Percentiles rank a stretch among this genome's conserved stretches.
Conservation (phyloP, 2,113 vertebrate genomes). For the Coptodon rendalli region DNA sequence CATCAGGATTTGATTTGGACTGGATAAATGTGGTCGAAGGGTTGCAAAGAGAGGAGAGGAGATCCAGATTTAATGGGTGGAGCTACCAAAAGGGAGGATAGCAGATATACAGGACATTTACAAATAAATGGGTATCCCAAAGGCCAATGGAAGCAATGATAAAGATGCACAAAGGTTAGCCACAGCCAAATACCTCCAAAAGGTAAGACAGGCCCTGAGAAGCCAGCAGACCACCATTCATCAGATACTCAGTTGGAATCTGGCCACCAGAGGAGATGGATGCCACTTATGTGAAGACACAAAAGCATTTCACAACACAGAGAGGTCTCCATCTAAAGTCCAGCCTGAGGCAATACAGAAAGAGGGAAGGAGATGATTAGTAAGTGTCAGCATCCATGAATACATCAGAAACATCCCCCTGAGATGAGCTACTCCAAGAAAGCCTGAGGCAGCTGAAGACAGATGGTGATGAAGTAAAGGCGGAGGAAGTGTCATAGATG, state of each 20-base stretch:
- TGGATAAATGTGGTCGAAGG: not conserved
- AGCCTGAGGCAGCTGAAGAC: not conserved
- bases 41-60: not conserved
- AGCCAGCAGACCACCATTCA: not conserved
- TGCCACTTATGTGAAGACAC: not conserved
- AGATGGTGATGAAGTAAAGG: fast-evolving
- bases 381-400: not conserved
- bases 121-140: fast-evolving
- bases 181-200: fast-evolving
- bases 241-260: not conserved
- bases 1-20: not conserved
- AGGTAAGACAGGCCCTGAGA: not conserved
- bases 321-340: not conserved
- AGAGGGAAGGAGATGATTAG: not conserved
- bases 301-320: not conserved
- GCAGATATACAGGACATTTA: not conserved
- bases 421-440: not conserved
- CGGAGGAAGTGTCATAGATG: not conserved
- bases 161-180: not conserved
- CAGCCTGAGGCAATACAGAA: not conserved
- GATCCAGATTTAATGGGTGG: not conserved
- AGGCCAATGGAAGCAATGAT: not conserved
- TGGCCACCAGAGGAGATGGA: not conserved
- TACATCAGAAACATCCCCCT: not conserved
- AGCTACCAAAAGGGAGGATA: not conserved